Percentiles rank a stretch among this genome's conserved stretches.
Conservation (phyloP, 2,888 invertebrate genomes). For the Mesochorus sp. region DNA sequence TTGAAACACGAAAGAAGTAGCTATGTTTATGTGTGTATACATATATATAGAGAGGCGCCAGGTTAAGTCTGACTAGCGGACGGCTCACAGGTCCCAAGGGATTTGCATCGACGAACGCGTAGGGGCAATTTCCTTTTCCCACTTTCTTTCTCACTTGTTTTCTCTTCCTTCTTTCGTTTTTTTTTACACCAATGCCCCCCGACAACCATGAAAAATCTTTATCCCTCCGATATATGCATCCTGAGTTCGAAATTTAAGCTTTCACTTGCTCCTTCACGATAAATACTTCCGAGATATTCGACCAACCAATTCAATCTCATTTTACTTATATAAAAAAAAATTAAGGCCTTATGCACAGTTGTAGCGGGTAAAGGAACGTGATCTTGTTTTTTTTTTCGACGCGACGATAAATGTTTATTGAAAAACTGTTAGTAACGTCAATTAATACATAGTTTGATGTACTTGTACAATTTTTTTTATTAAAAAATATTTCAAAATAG, state of each 20-base stretch:
- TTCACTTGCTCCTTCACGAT: background rate
- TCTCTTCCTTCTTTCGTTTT: background rate
- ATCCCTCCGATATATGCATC: constrained; percentile 19
- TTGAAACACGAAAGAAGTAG: constrained; percentile 54
- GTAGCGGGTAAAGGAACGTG: no score
- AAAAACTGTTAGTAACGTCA: no score
- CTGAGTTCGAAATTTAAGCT: constrained; percentile 37
- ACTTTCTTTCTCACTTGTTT: constrained; percentile 20
- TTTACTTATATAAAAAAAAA: background rate
- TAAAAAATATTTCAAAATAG: no score
- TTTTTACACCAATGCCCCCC: constrained; percentile 11
- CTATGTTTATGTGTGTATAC: background rate
- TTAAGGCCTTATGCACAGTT: background rate
- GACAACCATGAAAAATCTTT: constrained; percentile 35
- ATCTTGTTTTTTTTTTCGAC: no score
- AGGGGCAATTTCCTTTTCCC: constrained; percentile 31
- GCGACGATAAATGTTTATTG: no score
- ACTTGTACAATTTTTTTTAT: no score
- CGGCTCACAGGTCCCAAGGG: constrained; percentile 62
- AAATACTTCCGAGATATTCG: constrained; percentile 9
- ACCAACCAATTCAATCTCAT: background rate
- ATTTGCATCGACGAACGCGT: constrained; percentile 63
- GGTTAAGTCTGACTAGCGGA: constrained; percentile 53
- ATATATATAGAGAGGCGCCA: constrained; percentile 27
- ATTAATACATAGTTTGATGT: no score